Base-by-base conservation (phyloP, 1,140 invertebrate species). In the Platorchestia sp. region DNA sequence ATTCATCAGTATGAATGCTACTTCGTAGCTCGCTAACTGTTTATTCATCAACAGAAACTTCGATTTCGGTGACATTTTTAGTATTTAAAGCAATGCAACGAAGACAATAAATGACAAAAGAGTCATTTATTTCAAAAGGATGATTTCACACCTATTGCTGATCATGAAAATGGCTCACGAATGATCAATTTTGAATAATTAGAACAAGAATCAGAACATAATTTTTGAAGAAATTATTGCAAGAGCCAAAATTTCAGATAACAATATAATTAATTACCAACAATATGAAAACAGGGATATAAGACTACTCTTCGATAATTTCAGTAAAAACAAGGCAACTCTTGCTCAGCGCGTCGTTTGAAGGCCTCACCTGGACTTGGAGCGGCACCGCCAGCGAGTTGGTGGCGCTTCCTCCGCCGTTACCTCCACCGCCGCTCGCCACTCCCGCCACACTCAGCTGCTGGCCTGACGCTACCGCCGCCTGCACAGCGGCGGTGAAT, bases 301-400 rank as follows among this genome's bases (percentile, higher is more conserved):
- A 19, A 19, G 36, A 19, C 36, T 75, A 75, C n/a, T 75, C 14
- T 75, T 36, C 59, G 7, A 19, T 14, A 75, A 36, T 75, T 10
- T 22, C 36, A 22, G 14, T 22, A 75, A 27, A 1, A 75, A 10
- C 36, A 36, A 75, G 27, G 36, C 1, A 36, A 75, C 59, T 75
- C 59, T 36, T 36, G 14, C 27, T 19, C 59, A 1, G 59, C 1
- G 91, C 7, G 91, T 36, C 45, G 14, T 7, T 89, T 45, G 36
- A 90, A 45, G 47, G 86, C 95, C 53, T 91, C 96, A 96, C 96
- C 96, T 96, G 96, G 95, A 96, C 97, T 96, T 96, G 97, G 40
- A 96, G 95, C 14, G 96, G 95, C 96, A 42, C 95, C 95, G 59
- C 95, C 95, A 87, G 95, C 93, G 87, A 96, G 96, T 91, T 96